Base-by-base conservation (phyloP, 2,888 invertebrate genomes). In the Agrochola lychnidis region DNA sequence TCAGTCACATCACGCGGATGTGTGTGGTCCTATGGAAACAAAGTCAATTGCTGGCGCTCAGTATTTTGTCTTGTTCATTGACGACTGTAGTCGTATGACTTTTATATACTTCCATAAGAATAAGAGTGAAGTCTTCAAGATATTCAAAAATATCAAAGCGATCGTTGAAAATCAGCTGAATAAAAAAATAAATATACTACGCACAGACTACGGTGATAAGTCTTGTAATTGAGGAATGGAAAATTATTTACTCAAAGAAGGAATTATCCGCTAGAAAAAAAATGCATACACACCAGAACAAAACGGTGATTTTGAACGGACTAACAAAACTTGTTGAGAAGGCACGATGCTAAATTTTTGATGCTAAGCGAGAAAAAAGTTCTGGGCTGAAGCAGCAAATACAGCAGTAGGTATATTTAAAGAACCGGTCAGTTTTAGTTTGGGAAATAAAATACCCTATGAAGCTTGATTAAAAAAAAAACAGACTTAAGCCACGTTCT, bases 1-100 rank as follows among this genome's bases (percentile, higher is more conserved):
- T 42, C 42, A 42, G 42, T 42, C 42, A 36, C 4, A 36, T 36
- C 36, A 36, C 4, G 36, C 36, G 3, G 36, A 36, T 69, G 9
- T 69, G 69, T 57, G 69, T 4, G 36, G 42, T 19, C 25, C 69
- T 1, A 69, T 69, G 69, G 69, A 69, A 9, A 56, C n/a, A 1
- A 40, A 9, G 10, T 36, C 48, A 30, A 66, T 66, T 4, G 67
- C 22, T 9, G 67, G 57, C 3, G 7, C 69, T 2, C 19, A 5
- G 9, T 72, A 12, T n/a, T 63, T 72, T 51, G 4, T 63, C 5
- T 2, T 71, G 7, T 40, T 71, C 22, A 14, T 71, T 0, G 51
- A 53, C 6, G 69, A 69, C 3, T 19, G 42, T 40, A 40, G 7
- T 40, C 19, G 45, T 19, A 57, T 69, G 69, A 69, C 69, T 5